Percentiles rank a stretch among this genome's conserved stretches.
These are phyloP conservation scores for Paradoxurus hermaphroditus DNA, from an alignment of 2,113 vertebrate genomes.

Conservation along the genomic window DNA sequence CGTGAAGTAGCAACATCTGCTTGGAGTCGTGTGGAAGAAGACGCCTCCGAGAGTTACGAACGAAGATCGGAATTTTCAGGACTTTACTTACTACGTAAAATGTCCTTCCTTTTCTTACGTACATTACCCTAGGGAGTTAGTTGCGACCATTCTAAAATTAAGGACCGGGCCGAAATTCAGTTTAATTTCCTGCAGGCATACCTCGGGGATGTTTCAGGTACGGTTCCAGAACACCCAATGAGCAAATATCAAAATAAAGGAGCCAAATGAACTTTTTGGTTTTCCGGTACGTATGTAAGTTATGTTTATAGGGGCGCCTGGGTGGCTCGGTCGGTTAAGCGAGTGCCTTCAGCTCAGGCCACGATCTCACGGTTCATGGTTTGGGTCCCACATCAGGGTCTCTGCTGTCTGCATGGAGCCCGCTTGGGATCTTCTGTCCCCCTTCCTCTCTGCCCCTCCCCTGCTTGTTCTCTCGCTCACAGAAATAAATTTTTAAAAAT, in stretches of 20 bases:
- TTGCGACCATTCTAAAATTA: not conserved
- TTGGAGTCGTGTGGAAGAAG: not conserved
- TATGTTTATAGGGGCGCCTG: too few species aligned
- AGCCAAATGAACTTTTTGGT: not conserved
- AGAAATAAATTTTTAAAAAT: too few species aligned
- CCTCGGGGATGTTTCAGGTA: not conserved
- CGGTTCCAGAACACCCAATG: not conserved
- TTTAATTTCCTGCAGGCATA: not conserved
- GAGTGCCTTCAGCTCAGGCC: too few species aligned
- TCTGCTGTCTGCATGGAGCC: too few species aligned
- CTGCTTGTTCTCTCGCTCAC: too few species aligned
- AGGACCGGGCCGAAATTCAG: not conserved
- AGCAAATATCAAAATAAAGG: not conserved
- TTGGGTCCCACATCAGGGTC: too few species aligned
- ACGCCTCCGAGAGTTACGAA: not conserved
- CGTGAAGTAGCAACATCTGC: accelerated
- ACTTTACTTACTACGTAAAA: not conserved
- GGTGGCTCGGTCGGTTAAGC: too few species aligned
- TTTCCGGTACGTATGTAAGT: not conserved
- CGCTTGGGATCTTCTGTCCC: too few species aligned
- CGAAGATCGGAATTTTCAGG: not conserved
- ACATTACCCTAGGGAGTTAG: not conserved
- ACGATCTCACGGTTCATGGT: too few species aligned
- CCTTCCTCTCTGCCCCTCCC: too few species aligned
- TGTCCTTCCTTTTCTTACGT: not conserved